Evolutionary conservation across 1,140 invertebrate genomes (phyloP), one percentile per base, ranked within the genome.

Genomic region (Alviniconcha marisindica): DNA sequence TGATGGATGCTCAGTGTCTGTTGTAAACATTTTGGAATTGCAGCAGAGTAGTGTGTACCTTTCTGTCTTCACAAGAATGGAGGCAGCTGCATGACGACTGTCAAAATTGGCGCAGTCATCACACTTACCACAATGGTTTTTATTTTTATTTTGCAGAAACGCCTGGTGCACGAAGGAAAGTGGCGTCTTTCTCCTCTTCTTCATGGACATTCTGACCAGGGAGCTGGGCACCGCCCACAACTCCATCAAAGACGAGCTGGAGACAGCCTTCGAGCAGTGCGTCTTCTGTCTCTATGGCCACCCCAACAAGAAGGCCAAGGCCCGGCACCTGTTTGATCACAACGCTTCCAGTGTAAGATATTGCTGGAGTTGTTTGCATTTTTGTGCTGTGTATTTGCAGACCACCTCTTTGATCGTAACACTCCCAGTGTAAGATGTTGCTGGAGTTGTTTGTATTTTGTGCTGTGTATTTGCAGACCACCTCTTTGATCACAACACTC

Each of bases 231-330:
- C 83, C 40, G 79, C 77, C 4, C 63, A 87, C 24, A 84, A 86
- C 36, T 85, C 88, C 12, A 95, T 94, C 48, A 93, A 94, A n/a
- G 87, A 93, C 94, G 87, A 94, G 12, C 93, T 97, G 4, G 94
- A 95, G 66, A 95, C 96, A 81, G 95, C 96, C 80, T 93, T 98
- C 82, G 97, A 98, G 88, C 97, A 99, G 92, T 96, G 96, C 87
- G 96, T 98, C 74, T 97, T 95, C 91, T 99, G 97, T 92, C 93
- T 99, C 2, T 98, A 97, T 92, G 95, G 96, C 33, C 96, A 98
- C 94, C 96, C 97, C 0, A 95, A 95, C 84, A 97, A 96, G 91
- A 96, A 96, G 89, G 95, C 94, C 1, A 96, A 96, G 88, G 92
- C 94, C 38, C 83, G 81, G 48, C 82, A 83, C 48, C 54, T 86